Conservation (phyloP, 2,113 vertebrate genomes). For the Lonchura striata region DNA sequence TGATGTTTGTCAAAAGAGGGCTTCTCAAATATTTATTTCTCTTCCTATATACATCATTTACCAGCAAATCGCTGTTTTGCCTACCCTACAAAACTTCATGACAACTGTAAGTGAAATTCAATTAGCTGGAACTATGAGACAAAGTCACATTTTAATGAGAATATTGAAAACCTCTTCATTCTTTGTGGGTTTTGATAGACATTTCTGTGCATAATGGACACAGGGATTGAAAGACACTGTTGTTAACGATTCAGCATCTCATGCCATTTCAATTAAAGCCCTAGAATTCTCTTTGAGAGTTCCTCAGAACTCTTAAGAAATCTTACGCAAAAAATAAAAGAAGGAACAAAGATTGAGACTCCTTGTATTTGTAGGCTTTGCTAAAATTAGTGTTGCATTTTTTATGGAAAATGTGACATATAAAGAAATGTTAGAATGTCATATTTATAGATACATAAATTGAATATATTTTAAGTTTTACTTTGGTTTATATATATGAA, state of each 20-base stretch:
- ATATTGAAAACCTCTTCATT: neutral
- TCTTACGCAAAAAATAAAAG: neutral
- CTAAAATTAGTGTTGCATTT: neutral
- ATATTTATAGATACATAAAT: neutral
- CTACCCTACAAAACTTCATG: neutral
- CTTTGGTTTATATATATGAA: neutral
- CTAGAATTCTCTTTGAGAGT: neutral
- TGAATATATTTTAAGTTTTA: neutral
- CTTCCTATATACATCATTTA: neutral
- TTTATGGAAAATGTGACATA: neutral
- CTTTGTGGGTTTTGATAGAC: neutral
- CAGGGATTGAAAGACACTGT: neutral
- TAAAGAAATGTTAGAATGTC: neutral
- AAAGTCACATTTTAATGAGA: constrained; percentile 15
- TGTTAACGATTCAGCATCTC: neutral
- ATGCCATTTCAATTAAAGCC: neutral
- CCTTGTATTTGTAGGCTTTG: neutral
- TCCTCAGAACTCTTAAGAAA: neutral
- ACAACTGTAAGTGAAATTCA: constrained; percentile 12
- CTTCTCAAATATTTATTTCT: constrained; percentile 10
- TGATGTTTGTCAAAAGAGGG: neutral
- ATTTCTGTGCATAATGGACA: neutral
- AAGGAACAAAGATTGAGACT: neutral
- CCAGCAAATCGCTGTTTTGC: constrained; percentile 16
- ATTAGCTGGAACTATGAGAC: neutral